These are phyloP conservation scores for Pseudorhombus dupliciocellatus DNA, from an alignment of 2,113 vertebrate genomes.

Conservation along the genomic window DNA sequence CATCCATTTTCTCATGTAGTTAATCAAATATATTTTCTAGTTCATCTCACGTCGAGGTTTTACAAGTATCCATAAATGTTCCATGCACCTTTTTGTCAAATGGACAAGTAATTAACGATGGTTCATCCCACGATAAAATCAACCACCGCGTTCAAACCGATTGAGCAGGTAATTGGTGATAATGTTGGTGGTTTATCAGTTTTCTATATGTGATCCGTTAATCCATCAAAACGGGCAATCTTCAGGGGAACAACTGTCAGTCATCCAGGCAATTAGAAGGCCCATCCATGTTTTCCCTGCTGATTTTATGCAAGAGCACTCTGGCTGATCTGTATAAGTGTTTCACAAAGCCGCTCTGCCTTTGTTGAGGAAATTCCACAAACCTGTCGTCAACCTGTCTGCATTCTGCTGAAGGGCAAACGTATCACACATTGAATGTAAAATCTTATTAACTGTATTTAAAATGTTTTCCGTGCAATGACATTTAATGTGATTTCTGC, in stretches of 20 bases:
- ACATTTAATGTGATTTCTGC: slow-evolving; percentile 6
- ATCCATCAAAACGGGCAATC: background rate
- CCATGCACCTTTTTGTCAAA: background rate
- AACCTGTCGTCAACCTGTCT: slow-evolving; percentile 20
- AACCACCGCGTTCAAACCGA: background rate
- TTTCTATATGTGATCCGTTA: background rate
- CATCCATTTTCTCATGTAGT: background rate
- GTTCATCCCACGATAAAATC: background rate
- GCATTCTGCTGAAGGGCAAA: slow-evolving; percentile 29
- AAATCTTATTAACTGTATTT: slow-evolving; percentile 18
- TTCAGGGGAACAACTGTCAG: background rate
- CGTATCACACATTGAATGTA: slow-evolving; percentile 31
- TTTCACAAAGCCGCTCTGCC: slow-evolving; percentile 56
- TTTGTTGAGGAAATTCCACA: slow-evolving; percentile 46
- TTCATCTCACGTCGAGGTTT: too few relatives aligned
- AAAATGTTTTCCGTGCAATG: slow-evolving; percentile 19
- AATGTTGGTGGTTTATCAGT: background rate
- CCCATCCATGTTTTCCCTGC: background rate
- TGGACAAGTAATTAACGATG: background rate
- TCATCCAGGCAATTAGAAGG: background rate
- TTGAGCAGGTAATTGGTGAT: background rate
- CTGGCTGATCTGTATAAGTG: background rate
- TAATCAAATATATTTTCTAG: background rate
- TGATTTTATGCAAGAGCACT: background rate
- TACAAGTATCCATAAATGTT: background rate